A percentile compares a stretch with the other conserved stretches of the same genome.
Evolutionary conservation across 2,113 vertebrate species (phyloP).

Genomic region (Cyprinus carpio): DNA sequence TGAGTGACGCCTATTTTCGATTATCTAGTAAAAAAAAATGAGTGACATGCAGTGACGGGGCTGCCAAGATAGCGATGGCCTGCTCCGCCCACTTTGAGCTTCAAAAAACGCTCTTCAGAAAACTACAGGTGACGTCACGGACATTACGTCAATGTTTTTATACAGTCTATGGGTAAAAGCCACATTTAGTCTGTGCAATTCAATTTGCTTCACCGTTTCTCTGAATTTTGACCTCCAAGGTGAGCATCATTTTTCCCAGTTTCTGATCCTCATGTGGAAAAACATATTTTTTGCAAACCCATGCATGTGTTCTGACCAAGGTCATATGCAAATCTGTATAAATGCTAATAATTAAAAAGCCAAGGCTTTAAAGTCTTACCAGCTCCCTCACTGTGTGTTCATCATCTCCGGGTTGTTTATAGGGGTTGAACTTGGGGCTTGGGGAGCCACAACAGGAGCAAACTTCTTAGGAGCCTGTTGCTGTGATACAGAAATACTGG

Average conservation of each 20-base stretch:
- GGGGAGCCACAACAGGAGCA: conserved; percentile 91
- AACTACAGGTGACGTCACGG: no score
- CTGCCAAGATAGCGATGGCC: no score
- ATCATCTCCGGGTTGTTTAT: conserved; percentile 74
- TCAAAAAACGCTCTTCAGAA: no score
- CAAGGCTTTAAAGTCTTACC: conserved; percentile 63
- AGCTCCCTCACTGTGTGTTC: conserved; percentile 63
- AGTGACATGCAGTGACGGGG: no score
- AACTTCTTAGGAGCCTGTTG: conserved; percentile 95
- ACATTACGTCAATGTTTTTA: no score
- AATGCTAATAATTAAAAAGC: conserved; percentile 24
- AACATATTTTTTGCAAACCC: neutral
- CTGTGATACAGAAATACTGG: conserved; percentile 92
- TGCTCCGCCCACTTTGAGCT: no score
- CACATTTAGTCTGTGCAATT: conserved; percentile 1
- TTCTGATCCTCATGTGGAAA: conserved; percentile 27
- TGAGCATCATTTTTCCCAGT: neutral
- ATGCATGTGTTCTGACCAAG: neutral
- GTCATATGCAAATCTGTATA: neutral
- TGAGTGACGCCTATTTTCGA: no score
- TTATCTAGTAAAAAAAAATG: no score
- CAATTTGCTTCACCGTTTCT: neutral
- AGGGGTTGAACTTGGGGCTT: conserved; percentile 97
- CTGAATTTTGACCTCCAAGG: neutral
- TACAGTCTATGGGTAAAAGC: neutral